phyloP scores from a whole-genome alignment of 2,797 vertebrate species.

The Podarcis lilfordi region DNA sequence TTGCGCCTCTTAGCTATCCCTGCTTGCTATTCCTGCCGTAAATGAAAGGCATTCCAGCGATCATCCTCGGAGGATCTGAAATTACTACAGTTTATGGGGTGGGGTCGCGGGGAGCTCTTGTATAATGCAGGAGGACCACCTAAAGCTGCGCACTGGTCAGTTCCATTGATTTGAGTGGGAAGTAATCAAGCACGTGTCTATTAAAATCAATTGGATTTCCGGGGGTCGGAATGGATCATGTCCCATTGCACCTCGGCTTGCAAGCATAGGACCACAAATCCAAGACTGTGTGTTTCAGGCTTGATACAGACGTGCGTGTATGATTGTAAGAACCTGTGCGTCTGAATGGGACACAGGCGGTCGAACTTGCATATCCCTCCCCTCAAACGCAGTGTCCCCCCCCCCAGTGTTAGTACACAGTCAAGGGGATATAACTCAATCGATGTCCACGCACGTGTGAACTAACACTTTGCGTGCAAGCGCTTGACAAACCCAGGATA shows the following conservation, averaged over 20 bases:
- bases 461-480: neutral
- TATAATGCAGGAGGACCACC: neutral
- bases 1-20: neutral
- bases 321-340: neutral
- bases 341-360: neutral
- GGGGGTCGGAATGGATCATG: neutral
- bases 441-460: neutral
- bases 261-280: neutral
- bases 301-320: too few relatives aligned
- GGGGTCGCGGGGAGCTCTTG: neutral
- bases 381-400: rapidly evolving
- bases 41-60: neutral
- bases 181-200: neutral
- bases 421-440: neutral
- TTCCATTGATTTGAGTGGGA: neutral
- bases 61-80: neutral
- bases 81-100: neutral
- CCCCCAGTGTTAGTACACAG: neutral
- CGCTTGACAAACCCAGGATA: neutral
- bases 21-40: neutral
- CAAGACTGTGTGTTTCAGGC: neutral
- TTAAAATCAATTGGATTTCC: neutral
- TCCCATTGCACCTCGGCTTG: neutral
- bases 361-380: neutral
- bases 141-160: neutral